Base-by-base conservation (phyloP, 2,888 invertebrate species). In the Dolichopus griseipennis region DNA sequence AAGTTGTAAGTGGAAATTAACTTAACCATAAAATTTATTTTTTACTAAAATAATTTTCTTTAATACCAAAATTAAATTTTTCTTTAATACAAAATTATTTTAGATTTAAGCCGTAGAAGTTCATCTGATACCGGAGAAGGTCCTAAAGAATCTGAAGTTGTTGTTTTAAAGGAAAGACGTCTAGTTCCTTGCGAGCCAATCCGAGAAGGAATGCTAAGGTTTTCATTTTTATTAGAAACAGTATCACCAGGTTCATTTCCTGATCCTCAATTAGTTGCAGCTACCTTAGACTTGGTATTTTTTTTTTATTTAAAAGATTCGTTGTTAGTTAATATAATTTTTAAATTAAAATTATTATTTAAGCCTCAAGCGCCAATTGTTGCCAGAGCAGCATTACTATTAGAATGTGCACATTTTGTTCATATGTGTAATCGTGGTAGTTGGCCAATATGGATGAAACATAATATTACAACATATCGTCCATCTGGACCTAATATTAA, bases 391-490 rank as follows among this genome's bases (percentile, higher is more conserved):
- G 90, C 94, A 0, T 86, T 98, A 67, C 83, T 98, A 9, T 81
- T 99, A 70, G 99, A 99, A 81, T 97, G 97, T 79, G 92, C 97
- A 0, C 91, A 97, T 79, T 92, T 98, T 74, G 97, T 99, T 2
- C 97, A 98, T 78, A 89, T 94, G 73, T 99, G 99, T 81, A 99
- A 98, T 80, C 93, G 94, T 78, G 97, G 97, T 0, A 95, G 96
- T 74, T 99, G 99, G 99, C 98, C 99, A 0, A 88, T 90, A 68
- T 99, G 99, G 97, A 92, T 97, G 87, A 95, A 95, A 81, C 87
- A 93, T 10, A 92, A 91, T 76, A 84, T 89, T 71, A 88, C 90
- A 9, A 86, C 90, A 76, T 90, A 89, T 77, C 84, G 91, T 65
- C 88, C 88, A 0, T 81, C 81, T 0, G 90, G 89, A 52, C 87